Evolutionary conservation across 2,888 invertebrate species (phyloP), one percentile per base, ranked within the genome.

Genomic region (Bembecia ichneumoniformis): DNA sequence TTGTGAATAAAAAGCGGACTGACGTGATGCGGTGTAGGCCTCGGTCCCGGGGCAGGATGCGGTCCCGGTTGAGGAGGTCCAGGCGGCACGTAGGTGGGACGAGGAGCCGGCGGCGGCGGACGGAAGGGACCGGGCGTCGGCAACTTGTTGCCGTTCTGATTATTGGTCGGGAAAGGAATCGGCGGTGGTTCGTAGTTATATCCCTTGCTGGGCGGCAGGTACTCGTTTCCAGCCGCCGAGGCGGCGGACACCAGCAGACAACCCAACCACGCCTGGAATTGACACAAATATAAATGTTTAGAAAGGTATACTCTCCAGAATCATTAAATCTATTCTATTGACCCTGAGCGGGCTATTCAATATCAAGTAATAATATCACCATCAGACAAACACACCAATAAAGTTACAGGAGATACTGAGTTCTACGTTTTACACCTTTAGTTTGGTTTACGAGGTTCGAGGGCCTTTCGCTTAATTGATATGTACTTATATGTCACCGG

Each of bases 151-250:
- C 67, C 63, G 50, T 71, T 76, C 28, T 28, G 28, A 17, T 56
- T 62, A 34, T 47, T 53, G 66, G 79, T 74, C 1, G 89, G 89
- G 76, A 91, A 91, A 0, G 91, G 89, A 52, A 89, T 82, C 7
- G 74, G 58, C 2, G 95, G 94, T 44, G 88, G 89, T n/a, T 90
- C 89, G 73, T 95, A 95, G 58, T 89, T 89, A 77, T 95, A 95
- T 13, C 93, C 93, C 59, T 91, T 91, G 66, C 89, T 90, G 35
- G 91, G 89, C 15, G 95, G 95, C 49, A 95, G 89, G 79, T 95
- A 95, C 50, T 92, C 92, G 69, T 93, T 92, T 53, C 91, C 90
- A 11, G 92, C 92, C 1, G 92, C 91, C 45, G 89, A 83, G 48
- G 89, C 87, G 58, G 90, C 83, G 55, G 87, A 88, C 55, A 88